Conservation (phyloP, 2,888 invertebrate genomes). For the Lithophane semibrunnea region DNA sequence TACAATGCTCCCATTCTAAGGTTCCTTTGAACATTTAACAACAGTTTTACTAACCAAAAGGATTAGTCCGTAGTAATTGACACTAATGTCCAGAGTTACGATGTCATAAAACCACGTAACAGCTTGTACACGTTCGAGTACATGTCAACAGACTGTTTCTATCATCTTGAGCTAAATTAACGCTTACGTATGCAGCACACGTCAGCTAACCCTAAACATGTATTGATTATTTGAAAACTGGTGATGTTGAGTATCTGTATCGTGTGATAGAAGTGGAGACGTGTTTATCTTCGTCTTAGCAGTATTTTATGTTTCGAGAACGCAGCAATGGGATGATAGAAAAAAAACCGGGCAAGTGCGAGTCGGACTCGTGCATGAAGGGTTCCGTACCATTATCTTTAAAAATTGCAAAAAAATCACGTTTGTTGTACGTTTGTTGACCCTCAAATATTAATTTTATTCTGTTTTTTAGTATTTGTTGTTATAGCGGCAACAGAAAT, state of each 20-base stretch:
- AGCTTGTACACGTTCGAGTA: conserved; percentile 54
- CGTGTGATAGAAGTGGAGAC: too few relatives aligned
- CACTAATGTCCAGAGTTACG: conserved; percentile 62
- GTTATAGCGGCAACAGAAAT: too few relatives aligned
- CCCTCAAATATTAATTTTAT: too few relatives aligned
- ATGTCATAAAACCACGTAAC: conserved; percentile 54
- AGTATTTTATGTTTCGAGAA: background rate
- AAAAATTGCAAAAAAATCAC: too few relatives aligned
- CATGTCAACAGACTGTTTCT: conserved; percentile 56
- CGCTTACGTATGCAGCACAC: conserved; percentile 57
- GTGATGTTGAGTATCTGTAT: conserved; percentile 15
- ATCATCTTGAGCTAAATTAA: conserved; percentile 58
- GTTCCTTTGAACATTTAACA: conserved; percentile 10
- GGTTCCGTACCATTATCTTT: too few relatives aligned
- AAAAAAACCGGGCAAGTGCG: background rate
- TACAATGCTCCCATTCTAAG: conserved; percentile 12
- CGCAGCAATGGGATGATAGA: background rate
- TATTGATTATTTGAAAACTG: conserved; percentile 53
- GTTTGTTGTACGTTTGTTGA: too few relatives aligned
- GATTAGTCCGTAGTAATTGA: conserved; percentile 53
- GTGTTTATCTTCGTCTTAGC: background rate
- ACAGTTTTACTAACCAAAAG: conserved; percentile 25
- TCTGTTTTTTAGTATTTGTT: too few relatives aligned
- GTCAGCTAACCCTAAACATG: conserved; percentile 19
- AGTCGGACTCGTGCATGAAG: too few relatives aligned